A percentile compares a stretch with the other conserved stretches of the same genome.
These are phyloP conservation scores for Eristalinus aeneus DNA, from an alignment of 2,888 invertebrate genomes.

Conservation along the genomic window DNA sequence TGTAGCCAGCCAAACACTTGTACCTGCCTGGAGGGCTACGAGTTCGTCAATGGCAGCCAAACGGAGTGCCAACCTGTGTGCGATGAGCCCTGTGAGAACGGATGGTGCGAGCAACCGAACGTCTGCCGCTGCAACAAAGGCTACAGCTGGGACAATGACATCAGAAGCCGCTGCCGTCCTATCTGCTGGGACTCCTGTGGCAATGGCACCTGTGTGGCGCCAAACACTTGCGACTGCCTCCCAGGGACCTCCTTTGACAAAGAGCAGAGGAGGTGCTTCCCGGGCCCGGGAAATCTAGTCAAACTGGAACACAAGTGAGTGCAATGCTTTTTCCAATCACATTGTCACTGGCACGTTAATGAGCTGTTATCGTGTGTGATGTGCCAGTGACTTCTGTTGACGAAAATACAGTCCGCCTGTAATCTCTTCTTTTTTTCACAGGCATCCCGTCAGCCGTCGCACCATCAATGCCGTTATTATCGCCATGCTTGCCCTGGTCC, in stretches of 20 bases:
- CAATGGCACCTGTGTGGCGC: constrained; percentile 71
- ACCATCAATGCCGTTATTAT: constrained; percentile 72
- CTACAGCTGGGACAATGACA: constrained; percentile 62
- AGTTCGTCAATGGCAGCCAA: constrained; percentile 73
- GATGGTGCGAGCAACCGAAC: constrained; percentile 76
- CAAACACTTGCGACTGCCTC: constrained; percentile 71
- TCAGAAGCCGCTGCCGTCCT: constrained; percentile 69
- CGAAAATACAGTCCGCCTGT: not conserved
- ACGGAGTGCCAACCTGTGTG: constrained; percentile 77
- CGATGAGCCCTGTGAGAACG: constrained; percentile 76
- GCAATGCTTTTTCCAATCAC: not conserved
- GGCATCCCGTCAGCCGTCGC: constrained; percentile 72
- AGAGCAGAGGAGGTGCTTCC: constrained; percentile 69
- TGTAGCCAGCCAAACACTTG: constrained; percentile 83
- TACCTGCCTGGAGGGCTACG: constrained; percentile 81
- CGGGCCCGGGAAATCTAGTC: constrained; percentile 23
- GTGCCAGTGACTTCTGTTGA: not conserved
- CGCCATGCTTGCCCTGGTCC: constrained; percentile 73
- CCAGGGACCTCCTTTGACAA: constrained; percentile 69
- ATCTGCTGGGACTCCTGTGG: constrained; percentile 73
- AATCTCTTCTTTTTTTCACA: constrained; percentile 28
- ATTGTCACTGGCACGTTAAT: not conserved
- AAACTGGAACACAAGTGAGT: constrained; percentile 71
- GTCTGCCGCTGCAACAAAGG: constrained; percentile 83
- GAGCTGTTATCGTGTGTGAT: constrained; percentile 12